Evolutionary conservation across 2,888 invertebrate genomes (phyloP), one percentile per base, ranked within the genome.

Genomic region (Mechanitis messenoides): DNA sequence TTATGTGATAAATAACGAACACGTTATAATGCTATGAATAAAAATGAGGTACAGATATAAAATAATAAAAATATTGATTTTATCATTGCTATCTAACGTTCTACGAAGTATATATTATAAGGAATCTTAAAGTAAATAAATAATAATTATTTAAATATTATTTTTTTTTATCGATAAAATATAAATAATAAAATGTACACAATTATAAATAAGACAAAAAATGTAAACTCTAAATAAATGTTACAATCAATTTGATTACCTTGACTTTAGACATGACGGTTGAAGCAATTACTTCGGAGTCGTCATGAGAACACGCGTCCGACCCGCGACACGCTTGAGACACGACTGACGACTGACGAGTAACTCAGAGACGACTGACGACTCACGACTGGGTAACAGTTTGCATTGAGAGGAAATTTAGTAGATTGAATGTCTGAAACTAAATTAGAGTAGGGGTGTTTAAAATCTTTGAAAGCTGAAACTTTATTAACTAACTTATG

Each of bases 191-290:
- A 46, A 6, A n/a, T 33, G 31, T 46, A 53, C 11, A 56, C 28
- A 56, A 33, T 42, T 50, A 12, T 28, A 3, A 33, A 46, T 33
- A 45, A 45, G 20, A 35, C 11, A 61, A 50, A 62, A 61, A 58
- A 57, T 35, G 62, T 38, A 62, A 64, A 63, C 50, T 63, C 58
- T 7, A 63, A 67, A 66, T 63, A 68, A 66, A 68, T 59, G 45
- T 38, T 45, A 69, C 64, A 75, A 72, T 68, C 72, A 79, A 78
- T 75, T 71, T 68, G 69, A 68, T 81, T 84, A 84, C 84, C 84
- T 84, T 84, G 81, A 84, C 74, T 83, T 84, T 84, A 71, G 84
- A 83, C 84, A 84, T 84, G 78, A 71, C 75, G 81, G 68, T 70
- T 69, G 71, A 55, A 59, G 63, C 71, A 70, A 71, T 73, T 71